Evolutionary conservation across 2,797 vertebrate genomes (phyloP), one percentile per base, ranked within the genome.

Genomic region (Dicrostonyx torquatus): DNA sequence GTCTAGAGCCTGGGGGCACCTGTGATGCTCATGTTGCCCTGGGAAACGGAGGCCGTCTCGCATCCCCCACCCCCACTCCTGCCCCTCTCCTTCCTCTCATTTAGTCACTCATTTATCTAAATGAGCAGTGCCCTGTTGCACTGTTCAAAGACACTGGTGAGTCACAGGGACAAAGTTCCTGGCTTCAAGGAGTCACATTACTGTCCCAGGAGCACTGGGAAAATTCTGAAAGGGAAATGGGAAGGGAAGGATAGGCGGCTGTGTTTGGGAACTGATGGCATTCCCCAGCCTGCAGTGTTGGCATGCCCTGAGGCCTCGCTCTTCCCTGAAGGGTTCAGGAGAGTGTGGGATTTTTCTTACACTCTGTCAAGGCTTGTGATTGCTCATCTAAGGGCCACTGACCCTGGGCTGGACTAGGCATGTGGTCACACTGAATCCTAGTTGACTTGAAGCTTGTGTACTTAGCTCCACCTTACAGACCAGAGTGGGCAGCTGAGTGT

Each of bases 251-350:
- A 29, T 75, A 43, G 48, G 34, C 45, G 18, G 1, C 14, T 64
- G 20, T 60, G 22, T 87, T 13, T 45, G n/a, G 50, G 17, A 13
- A 13, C 0, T 31, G 20, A 31, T 5, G 3, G 60, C 29, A 37
- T 45, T 76, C 55, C 58, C 0, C 48, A 58, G 24, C 90, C 40
- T 43, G 2, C 53, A 20, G 76, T 8, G 12, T 37, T 50, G 68
- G 55, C 93, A 94, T 95, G 93, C 80, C 89, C 84, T 75, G 62
- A 58, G 82, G 12, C 87, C 96, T 92, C 73, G 95, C 95, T 89
- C 94, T 95, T 97, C 94, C 97, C 96, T n/a, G 77, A 43, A 45
- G 96, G 96, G 97, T 96, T 22, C 89, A 96, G 91, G 62, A 95
- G 97, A 97, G 31, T 62, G 72, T 24, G 15, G 29, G 13, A 13